These are phyloP conservation scores for Trichonephila clavata DNA, from an alignment of 1,140 invertebrate species.

Conservation along the genomic window DNA sequence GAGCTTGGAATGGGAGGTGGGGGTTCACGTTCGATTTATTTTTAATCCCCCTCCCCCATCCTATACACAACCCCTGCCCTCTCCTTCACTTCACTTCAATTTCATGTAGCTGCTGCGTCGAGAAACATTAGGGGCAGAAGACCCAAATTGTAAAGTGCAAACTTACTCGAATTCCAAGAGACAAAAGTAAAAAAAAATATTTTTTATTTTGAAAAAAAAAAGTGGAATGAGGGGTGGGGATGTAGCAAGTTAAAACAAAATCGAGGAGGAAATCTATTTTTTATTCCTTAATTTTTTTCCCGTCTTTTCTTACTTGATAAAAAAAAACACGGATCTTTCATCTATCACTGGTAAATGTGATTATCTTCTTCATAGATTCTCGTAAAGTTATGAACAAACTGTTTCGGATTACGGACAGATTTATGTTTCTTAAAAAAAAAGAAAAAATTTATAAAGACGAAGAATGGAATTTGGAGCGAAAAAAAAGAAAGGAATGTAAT, in stretches of 20 bases:
- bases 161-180: slow-evolving; percentile 48
- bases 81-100: slow-evolving; percentile 36
- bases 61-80: background rate
- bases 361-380: slow-evolving; percentile 62
- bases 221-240: slow-evolving; percentile 54
- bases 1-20: slow-evolving; percentile 5
- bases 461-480: background rate
- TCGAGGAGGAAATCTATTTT: slow-evolving; percentile 54
- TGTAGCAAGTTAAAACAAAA: slow-evolving; percentile 71
- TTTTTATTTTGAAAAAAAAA: slow-evolving; percentile 9
- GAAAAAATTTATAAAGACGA: background rate
- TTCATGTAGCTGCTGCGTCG: slow-evolving; percentile 64
- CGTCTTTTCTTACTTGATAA: background rate
- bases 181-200: slow-evolving; percentile 14
- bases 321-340: slow-evolving; percentile 54
- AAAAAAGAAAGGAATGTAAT: background rate
- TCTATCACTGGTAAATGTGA: slow-evolving; percentile 74
- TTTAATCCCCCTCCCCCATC: slow-evolving; percentile 11
- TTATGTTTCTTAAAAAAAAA: slow-evolving; percentile 7
- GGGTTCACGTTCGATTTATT: slow-evolving; percentile 50
- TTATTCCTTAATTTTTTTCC: slow-evolving; percentile 19
- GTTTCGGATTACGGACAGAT: slow-evolving; percentile 51
- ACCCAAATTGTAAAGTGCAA: slow-evolving; percentile 73
- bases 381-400: slow-evolving; percentile 64
- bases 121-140: slow-evolving; percentile 57